Base-by-base conservation (phyloP, 2,888 invertebrate species). In the Prostheceraeus crozeri region DNA sequence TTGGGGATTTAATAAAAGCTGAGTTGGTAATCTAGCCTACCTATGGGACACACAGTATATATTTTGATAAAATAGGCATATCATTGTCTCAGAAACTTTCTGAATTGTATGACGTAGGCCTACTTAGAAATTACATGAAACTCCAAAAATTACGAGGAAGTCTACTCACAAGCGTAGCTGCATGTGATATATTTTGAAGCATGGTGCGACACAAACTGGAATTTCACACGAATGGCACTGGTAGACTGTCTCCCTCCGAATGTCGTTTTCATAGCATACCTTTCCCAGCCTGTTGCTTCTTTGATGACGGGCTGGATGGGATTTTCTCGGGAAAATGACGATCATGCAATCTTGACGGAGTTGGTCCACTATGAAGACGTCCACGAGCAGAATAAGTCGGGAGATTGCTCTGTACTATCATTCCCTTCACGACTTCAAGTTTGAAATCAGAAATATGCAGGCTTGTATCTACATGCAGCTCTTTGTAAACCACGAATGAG, bases 111-210 rank as follows among this genome's bases (percentile, higher is more conserved):
- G n/a, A n/a, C n/a, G n/a, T n/a, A n/a, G n/a, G n/a, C n/a, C n/a
- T n/a, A n/a, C n/a, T n/a, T n/a, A n/a, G n/a, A n/a, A n/a, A n/a
- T n/a, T n/a, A n/a, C n/a, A n/a, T n/a, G n/a, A n/a, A n/a, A n/a
- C n/a, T n/a, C n/a, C n/a, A n/a, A n/a, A n/a, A n/a, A n/a, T n/a
- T n/a, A n/a, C n/a, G n/a, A n/a, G n/a, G n/a, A n/a, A n/a, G n/a
- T n/a, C n/a, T n/a, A n/a, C n/a, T n/a, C n/a, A n/a, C n/a, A n/a
- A n/a, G n/a, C n/a, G n/a, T n/a, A n/a, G n/a, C n/a, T n/a, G n/a
- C n/a, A n/a, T 48, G 25, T 21, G 48, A 14, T 48, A 48, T 25
- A 28, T 30, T 48, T 48, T 48, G 48, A 48, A 48, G 28, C 48
- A 48, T 25, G 48, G 48, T 6, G 4, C 28, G 19, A 25, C 23